Conservation (phyloP, 2,888 invertebrate genomes). For the Cabera pusaria region DNA sequence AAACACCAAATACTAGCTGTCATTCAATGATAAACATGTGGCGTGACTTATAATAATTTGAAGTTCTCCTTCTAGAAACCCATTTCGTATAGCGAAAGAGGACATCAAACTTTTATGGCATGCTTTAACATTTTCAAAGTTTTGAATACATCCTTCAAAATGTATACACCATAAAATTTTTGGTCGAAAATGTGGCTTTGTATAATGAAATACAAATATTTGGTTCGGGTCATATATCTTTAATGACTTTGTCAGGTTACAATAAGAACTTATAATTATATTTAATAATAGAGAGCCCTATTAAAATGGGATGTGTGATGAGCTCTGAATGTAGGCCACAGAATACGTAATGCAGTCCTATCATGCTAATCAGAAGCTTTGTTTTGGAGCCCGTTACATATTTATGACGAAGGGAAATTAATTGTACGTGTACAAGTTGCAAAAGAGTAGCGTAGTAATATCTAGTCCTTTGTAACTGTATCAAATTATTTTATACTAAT, state of each 20-base stretch:
- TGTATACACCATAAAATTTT: slow-evolving; percentile 2
- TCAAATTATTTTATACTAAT: not conserved
- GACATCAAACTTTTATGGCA: slow-evolving; percentile 13
- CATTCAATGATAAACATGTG: slow-evolving; percentile 6
- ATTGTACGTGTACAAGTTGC: too few species aligned
- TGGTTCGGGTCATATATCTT: slow-evolving; percentile 1
- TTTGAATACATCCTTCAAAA: slow-evolving; percentile 6
- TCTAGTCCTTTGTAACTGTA: not conserved
- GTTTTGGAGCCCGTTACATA: slow-evolving; percentile 8
- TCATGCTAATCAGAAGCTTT: slow-evolving; percentile 20
- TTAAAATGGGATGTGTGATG: slow-evolving; percentile 22
- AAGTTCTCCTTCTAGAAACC: slow-evolving; percentile 19
- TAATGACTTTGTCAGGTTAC: slow-evolving; percentile 24
- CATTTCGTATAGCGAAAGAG: slow-evolving; percentile 3
- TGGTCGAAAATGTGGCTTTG: slow-evolving; percentile 1
- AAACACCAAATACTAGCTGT: not conserved
- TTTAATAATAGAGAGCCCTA: too few species aligned
- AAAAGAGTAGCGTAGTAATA: too few species aligned
- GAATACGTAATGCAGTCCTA: slow-evolving; percentile 24
- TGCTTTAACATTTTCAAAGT: slow-evolving; percentile 16
- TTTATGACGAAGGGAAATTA: too few species aligned
- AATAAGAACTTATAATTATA: too few species aligned
- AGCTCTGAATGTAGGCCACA: slow-evolving; percentile 17
- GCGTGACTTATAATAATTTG: slow-evolving; percentile 32
- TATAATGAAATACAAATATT: not conserved